phyloP scores from a whole-genome alignment of 2,797 vertebrate genomes.

The Propithecus deckenii region DNA sequence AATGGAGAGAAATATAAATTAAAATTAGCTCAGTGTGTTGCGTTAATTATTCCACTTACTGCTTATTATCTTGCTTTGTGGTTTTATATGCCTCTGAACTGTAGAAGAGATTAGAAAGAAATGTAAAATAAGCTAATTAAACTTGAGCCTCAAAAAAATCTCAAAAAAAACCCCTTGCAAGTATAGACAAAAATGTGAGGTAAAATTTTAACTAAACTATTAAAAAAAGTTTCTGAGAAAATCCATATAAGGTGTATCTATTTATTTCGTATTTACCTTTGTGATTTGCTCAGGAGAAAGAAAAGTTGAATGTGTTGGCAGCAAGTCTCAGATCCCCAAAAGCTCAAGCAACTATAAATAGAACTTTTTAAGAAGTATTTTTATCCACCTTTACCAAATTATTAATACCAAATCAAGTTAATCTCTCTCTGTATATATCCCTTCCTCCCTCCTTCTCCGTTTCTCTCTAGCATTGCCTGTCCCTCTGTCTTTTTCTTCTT shows the following conservation, averaged over 20 bases:
- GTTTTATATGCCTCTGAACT: slow-evolving; percentile 80
- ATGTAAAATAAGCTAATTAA: slow-evolving; percentile 82
- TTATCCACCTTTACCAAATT: slow-evolving; percentile 51
- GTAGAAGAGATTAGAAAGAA: slow-evolving; percentile 80
- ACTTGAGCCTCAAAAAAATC: slow-evolving; percentile 71
- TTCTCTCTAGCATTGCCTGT: too few relatives aligned
- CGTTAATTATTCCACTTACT: slow-evolving; percentile 85
- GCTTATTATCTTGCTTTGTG: slow-evolving; percentile 84
- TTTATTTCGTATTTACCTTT: slow-evolving; percentile 53
- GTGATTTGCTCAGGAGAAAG: slow-evolving; percentile 53
- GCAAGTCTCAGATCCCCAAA: slow-evolving; percentile 52
- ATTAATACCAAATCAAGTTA: slow-evolving; percentile 49
- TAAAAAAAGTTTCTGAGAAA: slow-evolving; percentile 31
- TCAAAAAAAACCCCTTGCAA: slow-evolving; percentile 59
- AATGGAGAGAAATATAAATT: slow-evolving; percentile 81
- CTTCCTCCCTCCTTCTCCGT: not conserved
- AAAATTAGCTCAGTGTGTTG: slow-evolving; percentile 83
- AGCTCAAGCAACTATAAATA: slow-evolving; percentile 48
- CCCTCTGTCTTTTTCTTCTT: not conserved
- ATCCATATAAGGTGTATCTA: slow-evolving; percentile 38
- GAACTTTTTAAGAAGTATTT: slow-evolving; percentile 60
- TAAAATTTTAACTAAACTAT: slow-evolving; percentile 67
- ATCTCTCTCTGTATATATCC: not conserved
- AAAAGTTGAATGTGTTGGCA: slow-evolving; percentile 50
- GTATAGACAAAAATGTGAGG: slow-evolving; percentile 46